Percentiles rank a stretch among this genome's conserved stretches.
Evolutionary conservation across 92 coral and sea anemone species (phyloP).

Genomic region (Paragorgia papillata): DNA sequence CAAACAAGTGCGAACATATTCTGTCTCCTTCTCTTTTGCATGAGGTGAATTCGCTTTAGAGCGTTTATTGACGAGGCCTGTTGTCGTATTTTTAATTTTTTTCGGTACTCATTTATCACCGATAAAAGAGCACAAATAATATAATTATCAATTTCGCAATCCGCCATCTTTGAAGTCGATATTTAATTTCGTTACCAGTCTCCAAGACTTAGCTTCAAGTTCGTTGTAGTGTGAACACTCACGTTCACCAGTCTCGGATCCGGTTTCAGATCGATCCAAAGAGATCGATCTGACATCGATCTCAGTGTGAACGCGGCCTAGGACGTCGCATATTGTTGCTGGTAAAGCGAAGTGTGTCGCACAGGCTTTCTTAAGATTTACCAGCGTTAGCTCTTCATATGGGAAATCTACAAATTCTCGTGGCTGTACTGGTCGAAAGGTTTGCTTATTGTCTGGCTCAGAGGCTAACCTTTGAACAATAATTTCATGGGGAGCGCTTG

Average conservation of each 20-base stretch:
- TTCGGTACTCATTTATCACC: neutral
- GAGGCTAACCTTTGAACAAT: too few relatives aligned
- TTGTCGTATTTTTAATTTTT: neutral
- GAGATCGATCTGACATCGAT: too few relatives aligned
- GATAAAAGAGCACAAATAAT: too few relatives aligned
- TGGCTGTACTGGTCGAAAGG: constrained; percentile 31
- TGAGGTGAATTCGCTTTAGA: neutral
- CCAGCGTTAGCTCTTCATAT: constrained; percentile 24
- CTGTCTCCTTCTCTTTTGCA: neutral
- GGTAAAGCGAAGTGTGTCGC: constrained; percentile 36
- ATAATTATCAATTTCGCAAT: too few relatives aligned
- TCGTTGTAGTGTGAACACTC: too few relatives aligned
- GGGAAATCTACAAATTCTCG: constrained; percentile 32
- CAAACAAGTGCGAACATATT: neutral
- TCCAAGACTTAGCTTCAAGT: too few relatives aligned
- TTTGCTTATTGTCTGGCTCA: too few relatives aligned
- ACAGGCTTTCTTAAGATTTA: too few relatives aligned
- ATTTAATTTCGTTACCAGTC: too few relatives aligned
- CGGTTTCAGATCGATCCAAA: constrained; percentile 15
- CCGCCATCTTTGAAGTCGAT: too few relatives aligned
- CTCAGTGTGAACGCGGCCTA: too few relatives aligned
- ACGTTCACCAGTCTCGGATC: constrained; percentile 3
- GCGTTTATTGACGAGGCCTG: neutral
- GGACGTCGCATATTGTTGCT: constrained; percentile 36
- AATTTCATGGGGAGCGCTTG: constrained; percentile 32